Conservation (phyloP, 2,888 invertebrate species). For the Dryadula phaetusa region DNA sequence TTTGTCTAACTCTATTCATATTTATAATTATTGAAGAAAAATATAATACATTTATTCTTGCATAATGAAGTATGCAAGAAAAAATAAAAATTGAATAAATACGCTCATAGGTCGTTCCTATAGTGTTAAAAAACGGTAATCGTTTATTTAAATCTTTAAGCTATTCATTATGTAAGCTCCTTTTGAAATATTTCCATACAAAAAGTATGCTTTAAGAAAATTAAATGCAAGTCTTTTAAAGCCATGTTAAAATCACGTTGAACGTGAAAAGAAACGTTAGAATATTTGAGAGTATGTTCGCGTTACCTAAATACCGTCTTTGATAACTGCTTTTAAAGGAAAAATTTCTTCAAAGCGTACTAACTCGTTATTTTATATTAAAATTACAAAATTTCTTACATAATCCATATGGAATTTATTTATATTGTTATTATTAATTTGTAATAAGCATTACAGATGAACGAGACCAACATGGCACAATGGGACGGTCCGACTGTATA, state of each 20-base stretch:
- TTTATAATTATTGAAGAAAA: too few relatives aligned
- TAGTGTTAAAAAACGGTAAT: neutral
- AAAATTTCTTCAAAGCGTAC: constrained; percentile 14
- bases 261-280: constrained; percentile 33
- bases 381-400: constrained; percentile 13
- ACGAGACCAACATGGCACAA: too few relatives aligned
- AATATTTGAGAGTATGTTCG: constrained; percentile 29
- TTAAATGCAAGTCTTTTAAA: constrained; percentile 18
- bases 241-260: constrained; percentile 8
- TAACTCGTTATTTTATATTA: constrained; percentile 12
- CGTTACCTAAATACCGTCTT: constrained; percentile 39
- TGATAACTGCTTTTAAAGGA: constrained; percentile 31
- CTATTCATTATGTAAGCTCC: neutral
- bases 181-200: neutral
- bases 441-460: too few relatives aligned
- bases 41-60: too few relatives aligned
- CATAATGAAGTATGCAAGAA: too few relatives aligned
- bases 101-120: too few relatives aligned
- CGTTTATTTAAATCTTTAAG: neutral
- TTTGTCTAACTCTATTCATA: too few relatives aligned
- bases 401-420: neutral
- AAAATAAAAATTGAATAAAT: too few relatives aligned
- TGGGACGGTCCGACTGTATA: too few relatives aligned
- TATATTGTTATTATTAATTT: too few relatives aligned
- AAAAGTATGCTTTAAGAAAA: neutral